Evolutionary conservation across 2,113 vertebrate genomes (phyloP).

Genomic region (Phoenicopterus ruber): DNA sequence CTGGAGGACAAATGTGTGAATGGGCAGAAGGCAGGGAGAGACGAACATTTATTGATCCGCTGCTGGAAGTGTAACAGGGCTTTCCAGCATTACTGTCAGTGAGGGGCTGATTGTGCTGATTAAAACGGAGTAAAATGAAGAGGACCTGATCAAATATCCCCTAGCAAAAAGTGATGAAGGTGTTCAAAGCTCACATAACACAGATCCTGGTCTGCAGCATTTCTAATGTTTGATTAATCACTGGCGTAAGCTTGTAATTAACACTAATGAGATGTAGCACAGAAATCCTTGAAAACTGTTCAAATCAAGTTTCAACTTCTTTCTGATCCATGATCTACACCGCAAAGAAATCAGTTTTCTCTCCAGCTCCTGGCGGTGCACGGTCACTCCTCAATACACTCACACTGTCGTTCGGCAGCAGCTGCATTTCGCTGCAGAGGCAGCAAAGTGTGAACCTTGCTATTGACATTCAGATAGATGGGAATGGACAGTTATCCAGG

Average conservation of each 20-base stretch:
- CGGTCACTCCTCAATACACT: background rate
- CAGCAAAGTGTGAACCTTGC: background rate
- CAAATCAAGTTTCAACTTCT: background rate
- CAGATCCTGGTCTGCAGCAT: background rate
- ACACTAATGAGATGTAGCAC: background rate
- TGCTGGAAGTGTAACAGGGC: background rate
- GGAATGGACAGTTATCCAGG: background rate
- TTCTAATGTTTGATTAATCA: conserved; percentile 21
- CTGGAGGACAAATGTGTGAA: background rate
- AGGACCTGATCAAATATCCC: conserved; percentile 7
- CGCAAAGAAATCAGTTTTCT: background rate
- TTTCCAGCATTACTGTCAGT: background rate
- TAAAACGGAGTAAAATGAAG: background rate
- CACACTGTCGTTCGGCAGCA: background rate
- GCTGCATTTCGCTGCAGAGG: conserved; percentile 1
- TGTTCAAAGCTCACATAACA: background rate
- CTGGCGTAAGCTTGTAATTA: background rate
- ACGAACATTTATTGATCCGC: background rate
- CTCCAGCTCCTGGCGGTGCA: background rate
- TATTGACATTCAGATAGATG: background rate
- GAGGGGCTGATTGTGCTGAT: background rate
- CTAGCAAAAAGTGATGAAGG: background rate
- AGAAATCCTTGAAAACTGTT: background rate
- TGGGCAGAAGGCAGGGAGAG: background rate
- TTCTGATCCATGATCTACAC: background rate